These are phyloP conservation scores for Himalopsyche anomala DNA, from an alignment of 2,888 invertebrate species.

Conservation along the genomic window DNA sequence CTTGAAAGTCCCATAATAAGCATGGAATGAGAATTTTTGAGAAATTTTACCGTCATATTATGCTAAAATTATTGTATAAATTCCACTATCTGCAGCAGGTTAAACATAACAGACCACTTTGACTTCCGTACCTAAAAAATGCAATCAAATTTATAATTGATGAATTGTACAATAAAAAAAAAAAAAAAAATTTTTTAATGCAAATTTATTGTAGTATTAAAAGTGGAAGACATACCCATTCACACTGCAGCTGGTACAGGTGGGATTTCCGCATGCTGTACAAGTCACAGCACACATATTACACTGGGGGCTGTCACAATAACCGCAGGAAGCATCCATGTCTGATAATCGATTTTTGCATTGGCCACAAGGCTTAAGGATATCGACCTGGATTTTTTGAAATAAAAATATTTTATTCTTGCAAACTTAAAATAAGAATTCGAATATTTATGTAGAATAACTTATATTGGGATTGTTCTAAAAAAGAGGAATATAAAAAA, in stretches of 20 bases:
- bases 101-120: constrained; percentile 46
- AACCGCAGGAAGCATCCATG: constrained; percentile 48
- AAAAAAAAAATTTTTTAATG: neutral
- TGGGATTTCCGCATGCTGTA: constrained; percentile 17
- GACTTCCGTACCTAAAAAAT: constrained; percentile 42
- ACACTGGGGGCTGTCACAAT: constrained; percentile 50
- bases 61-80: neutral
- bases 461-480: too few relatives aligned
- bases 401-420: neutral
- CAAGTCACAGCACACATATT: constrained; percentile 43
- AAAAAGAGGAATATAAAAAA: too few relatives aligned
- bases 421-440: neutral
- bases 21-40: neutral
- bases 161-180: neutral
- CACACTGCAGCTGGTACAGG: constrained; percentile 51
- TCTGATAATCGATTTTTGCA: constrained; percentile 39
- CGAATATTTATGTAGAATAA: too few relatives aligned
- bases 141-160: too few relatives aligned
- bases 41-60: neutral
- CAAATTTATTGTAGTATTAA: too few relatives aligned
- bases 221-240: constrained; percentile 44
- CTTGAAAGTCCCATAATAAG: too few relatives aligned
- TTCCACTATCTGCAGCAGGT: constrained; percentile 45
- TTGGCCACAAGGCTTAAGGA: constrained; percentile 18
- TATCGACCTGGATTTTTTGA: neutral